Conservation (phyloP, 2,888 invertebrate genomes). For the Clanis bilineata region DNA sequence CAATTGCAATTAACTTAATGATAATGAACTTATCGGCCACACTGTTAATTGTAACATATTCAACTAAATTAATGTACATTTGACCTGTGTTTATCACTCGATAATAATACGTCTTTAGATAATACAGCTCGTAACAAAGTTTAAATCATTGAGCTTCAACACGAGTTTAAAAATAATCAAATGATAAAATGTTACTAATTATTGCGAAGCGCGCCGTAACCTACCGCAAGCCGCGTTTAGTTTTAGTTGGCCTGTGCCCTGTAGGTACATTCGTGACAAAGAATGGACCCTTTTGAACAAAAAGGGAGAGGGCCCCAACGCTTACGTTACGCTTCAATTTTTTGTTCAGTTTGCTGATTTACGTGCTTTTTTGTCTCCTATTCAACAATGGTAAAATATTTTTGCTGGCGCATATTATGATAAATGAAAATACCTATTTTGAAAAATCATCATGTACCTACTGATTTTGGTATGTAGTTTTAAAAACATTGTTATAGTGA, state of each 20-base stretch:
- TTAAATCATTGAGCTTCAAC: not conserved
- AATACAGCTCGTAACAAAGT: not conserved
- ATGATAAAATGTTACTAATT: not conserved
- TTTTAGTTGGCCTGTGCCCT: conserved; percentile 25
- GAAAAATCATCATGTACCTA: too few species aligned
- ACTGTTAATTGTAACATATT: not conserved
- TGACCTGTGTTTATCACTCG: conserved; percentile 1
- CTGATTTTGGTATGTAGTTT: too few species aligned
- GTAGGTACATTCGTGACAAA: not conserved
- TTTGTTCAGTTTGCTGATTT: conserved; percentile 17
- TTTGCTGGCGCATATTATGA: not conserved
- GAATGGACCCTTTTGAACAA: conserved; percentile 4
- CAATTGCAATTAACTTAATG: not conserved
- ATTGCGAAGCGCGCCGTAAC: conserved; percentile 20
- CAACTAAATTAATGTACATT: conserved; percentile 5
- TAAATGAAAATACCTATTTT: too few species aligned
- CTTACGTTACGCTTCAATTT: conserved; percentile 7
- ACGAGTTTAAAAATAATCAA: not conserved
- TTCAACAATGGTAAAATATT: conserved; percentile 15
- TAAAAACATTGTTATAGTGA: too few species aligned
- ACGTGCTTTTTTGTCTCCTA: not conserved
- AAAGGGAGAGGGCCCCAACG: not conserved
- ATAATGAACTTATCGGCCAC: not conserved
- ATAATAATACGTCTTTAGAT: conserved; percentile 7
- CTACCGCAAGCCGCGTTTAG: conserved; percentile 33